Evolutionary conservation across 2,797 vertebrate species (phyloP), one percentile per base, ranked within the genome.

Genomic region (Moxostoma hubbsi): DNA sequence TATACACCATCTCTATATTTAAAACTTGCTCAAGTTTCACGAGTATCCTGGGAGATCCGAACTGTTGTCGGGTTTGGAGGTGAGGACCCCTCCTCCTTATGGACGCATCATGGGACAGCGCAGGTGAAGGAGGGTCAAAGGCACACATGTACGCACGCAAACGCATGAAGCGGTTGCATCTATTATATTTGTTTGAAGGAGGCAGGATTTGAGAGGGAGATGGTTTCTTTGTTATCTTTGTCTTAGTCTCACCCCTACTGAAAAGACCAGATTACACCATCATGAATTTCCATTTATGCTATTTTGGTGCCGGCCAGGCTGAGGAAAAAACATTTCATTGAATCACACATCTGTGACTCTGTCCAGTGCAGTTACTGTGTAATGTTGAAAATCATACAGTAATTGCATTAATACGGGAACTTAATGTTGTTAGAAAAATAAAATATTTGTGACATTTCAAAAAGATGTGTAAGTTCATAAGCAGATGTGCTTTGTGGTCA

Each of bases 61-160:
- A 36, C 64, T 47, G 72, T 80, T 67, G 69, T n/a, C 1, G 54
- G 65, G 75, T 82, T 80, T 49, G 67, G 18, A 83, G 75, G 73
- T 71, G 69, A 71, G 77, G 81, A 63, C 63, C 55, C 50, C 16
- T 65, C 36, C 46, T 70, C 54, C 65, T 81, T 75, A 43, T 61
- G 67, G 72, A 66, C 15, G 69, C 68, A 53, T 77, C 73, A 49
- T 58, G 80, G 77, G 80, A 82, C 71, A 73, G 54, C 55, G 2
- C 0, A 16, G 80, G 74, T 85, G 79, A 85, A 81, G 68, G 76
- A 62, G 63, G 72, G 79, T 83, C 82, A 79, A 79, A 81, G 72
- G 9, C 61, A 57, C 66, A 68, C 68, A 72, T 65, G 50, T 49
- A 75, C 54, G 47, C 18, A 61, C 16, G 5, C 68, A 51, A 10